Evolutionary conservation across 1,140 invertebrate genomes (phyloP).

Genomic region (Daktulosphaira vitifoliae): DNA sequence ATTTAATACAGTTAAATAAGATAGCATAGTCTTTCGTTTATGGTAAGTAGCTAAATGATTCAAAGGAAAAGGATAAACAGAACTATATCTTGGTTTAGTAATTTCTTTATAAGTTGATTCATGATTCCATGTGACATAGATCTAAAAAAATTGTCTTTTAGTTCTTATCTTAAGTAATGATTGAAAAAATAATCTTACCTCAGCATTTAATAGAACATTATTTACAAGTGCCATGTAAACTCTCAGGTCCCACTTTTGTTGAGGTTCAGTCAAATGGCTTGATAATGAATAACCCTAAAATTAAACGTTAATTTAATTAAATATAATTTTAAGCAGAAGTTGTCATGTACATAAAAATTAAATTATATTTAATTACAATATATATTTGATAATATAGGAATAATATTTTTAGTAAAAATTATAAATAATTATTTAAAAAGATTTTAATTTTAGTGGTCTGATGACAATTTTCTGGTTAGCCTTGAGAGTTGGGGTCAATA

Average conservation of each 20-base stretch:
- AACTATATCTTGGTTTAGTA: conserved; percentile 75
- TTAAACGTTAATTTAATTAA: background rate
- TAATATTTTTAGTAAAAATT: too few relatives aligned
- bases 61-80: conserved; percentile 86
- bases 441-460: too few relatives aligned
- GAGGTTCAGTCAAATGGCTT: conserved; percentile 56
- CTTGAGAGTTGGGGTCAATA: too few relatives aligned
- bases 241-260: conserved; percentile 85
- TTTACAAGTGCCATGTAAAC: conserved; percentile 87
- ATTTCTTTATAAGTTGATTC: conserved; percentile 66
- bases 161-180: background rate
- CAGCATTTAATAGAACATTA: conserved; percentile 75
- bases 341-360: too few relatives aligned
- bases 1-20: conserved; percentile 70
- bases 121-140: conserved; percentile 82
- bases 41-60: conserved; percentile 71
- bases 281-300: conserved; percentile 50
- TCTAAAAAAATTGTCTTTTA: conserved; percentile 43
- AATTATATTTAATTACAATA: too few relatives aligned
- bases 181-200: conserved; percentile 48
- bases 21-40: conserved; percentile 63
- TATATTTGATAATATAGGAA: too few relatives aligned
- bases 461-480: too few relatives aligned
- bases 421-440: too few relatives aligned
- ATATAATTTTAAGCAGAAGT: too few relatives aligned